phyloP scores from a whole-genome alignment of 92 coral and sea anemone species.

The Zoanthus gigantus region DNA sequence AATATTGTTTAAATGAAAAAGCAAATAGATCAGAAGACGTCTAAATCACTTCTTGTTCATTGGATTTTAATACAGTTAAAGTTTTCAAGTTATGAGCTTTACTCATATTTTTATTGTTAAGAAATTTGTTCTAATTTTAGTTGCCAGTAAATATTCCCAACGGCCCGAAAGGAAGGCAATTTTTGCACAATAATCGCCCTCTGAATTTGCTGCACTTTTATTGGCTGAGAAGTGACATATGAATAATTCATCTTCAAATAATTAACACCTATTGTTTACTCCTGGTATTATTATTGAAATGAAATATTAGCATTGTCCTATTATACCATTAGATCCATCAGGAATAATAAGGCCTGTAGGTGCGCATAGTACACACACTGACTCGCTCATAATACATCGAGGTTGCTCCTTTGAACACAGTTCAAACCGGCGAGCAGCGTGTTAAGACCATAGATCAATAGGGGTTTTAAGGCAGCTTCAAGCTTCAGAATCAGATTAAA shows the following conservation, averaged over 20 bases:
- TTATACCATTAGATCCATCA: slow-evolving; percentile 99
- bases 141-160: slow-evolving; percentile 48
- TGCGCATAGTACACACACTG: slow-evolving; percentile 78
- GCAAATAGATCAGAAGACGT: slow-evolving; percentile 81
- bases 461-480: slow-evolving; percentile 28
- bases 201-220: slow-evolving; percentile 69
- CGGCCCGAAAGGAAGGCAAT: slow-evolving; percentile 75
- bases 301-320: slow-evolving; percentile 99
- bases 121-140: slow-evolving; percentile 20
- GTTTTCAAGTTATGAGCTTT: slow-evolving; percentile 47
- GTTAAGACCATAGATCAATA: slow-evolving; percentile 49
- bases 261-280: slow-evolving; percentile 99
- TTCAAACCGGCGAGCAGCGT: slow-evolving; percentile 41
- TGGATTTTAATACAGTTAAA: slow-evolving; percentile 55
- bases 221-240: slow-evolving; percentile 88
- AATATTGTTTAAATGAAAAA: slow-evolving; percentile 93
- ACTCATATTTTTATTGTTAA: slow-evolving; percentile 37
- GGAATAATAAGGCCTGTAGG: slow-evolving; percentile 98
- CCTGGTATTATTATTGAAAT: slow-evolving; percentile 98
- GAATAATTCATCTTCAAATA: slow-evolving; percentile 98
- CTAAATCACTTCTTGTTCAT: slow-evolving; percentile 69
- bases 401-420: slow-evolving; percentile 96
- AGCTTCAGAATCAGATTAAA: slow-evolving; percentile 3
- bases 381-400: slow-evolving; percentile 81
- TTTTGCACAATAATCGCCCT: slow-evolving; percentile 74